Evolutionary conservation across 64 coral and sea anemone genomes (phyloP).

Genomic region (Actinia equina): DNA sequence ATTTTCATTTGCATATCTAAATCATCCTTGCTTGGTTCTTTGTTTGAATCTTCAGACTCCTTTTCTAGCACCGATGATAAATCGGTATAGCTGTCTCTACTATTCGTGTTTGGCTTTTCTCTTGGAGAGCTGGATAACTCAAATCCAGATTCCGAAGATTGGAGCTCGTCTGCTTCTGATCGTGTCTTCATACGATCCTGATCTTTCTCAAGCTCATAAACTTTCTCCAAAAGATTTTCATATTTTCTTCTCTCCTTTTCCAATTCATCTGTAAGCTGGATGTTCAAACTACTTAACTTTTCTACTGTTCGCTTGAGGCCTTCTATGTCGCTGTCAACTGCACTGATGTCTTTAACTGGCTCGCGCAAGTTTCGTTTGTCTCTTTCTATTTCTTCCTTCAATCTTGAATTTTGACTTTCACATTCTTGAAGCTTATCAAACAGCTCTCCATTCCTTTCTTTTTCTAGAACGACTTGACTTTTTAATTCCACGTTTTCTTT

Average conservation of each 20-base stretch:
- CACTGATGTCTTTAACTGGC: slow-evolving; percentile 39
- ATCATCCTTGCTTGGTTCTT: neutral
- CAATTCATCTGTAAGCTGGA: slow-evolving; percentile 28
- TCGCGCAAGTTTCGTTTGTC: slow-evolving; percentile 9
- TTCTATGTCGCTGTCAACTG: slow-evolving; percentile 24
- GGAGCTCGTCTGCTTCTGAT: neutral
- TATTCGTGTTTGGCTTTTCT: neutral
- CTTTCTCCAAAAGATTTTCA: slow-evolving; percentile 24
- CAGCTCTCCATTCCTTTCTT: neutral
- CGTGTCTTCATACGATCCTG: slow-evolving; percentile 1
- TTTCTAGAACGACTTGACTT: neutral
- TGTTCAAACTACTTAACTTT: slow-evolving; percentile 24
- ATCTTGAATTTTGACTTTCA: slow-evolving; percentile 15
- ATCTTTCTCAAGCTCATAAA: slow-evolving; percentile 38
- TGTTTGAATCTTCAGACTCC: neutral
- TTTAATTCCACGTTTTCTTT: slow-evolving; percentile 33
- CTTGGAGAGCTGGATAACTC: neutral
- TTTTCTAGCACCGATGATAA: neutral
- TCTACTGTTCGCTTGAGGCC: slow-evolving; percentile 14
- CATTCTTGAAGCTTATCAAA: slow-evolving; percentile 1
- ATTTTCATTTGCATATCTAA: slow-evolving; percentile 20
- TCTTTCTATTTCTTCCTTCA: slow-evolving; percentile 38
- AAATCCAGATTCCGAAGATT: neutral
- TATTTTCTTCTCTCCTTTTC: slow-evolving; percentile 32
- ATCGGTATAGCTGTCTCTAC: neutral